Conservation (phyloP, 2,888 invertebrate species). For the Xylota sylvarum region DNA sequence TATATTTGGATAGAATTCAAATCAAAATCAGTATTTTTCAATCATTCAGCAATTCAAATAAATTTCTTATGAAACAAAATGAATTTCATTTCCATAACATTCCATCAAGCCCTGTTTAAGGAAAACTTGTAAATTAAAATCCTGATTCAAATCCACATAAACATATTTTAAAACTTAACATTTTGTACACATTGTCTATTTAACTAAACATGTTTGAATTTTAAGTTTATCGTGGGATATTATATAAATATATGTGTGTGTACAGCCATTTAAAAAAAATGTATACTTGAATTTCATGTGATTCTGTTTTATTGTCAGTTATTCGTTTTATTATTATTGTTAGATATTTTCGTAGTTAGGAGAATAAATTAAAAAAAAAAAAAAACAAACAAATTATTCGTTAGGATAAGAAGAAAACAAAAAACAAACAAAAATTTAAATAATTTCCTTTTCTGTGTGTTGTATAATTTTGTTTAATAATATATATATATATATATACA, state of each 20-base stretch:
- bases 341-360: constrained; percentile 56
- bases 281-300: constrained; percentile 35
- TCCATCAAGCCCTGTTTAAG: constrained; percentile 23
- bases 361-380: constrained; percentile 30
- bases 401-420: constrained; percentile 8
- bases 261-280: neutral
- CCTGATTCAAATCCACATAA: neutral
- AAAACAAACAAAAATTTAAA: constrained; percentile 12
- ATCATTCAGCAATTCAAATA: constrained; percentile 39
- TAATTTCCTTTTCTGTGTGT: constrained; percentile 40
- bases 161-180: no score
- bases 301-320: constrained; percentile 27
- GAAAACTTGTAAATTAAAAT: no score
- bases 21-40: constrained; percentile 51
- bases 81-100: constrained; percentile 24
- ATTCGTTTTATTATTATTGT: constrained; percentile 1
- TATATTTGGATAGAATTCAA: constrained; percentile 22
- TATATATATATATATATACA: neutral
- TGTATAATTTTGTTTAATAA: constrained; percentile 28
- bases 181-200: no score
- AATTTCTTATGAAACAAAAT: neutral
- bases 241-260: neutral
- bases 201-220: no score
- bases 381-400: constrained; percentile 35
- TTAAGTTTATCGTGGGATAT: neutral